These are phyloP conservation scores for Beris morrisii DNA, from an alignment of 2,888 invertebrate genomes.

Conservation along the genomic window DNA sequence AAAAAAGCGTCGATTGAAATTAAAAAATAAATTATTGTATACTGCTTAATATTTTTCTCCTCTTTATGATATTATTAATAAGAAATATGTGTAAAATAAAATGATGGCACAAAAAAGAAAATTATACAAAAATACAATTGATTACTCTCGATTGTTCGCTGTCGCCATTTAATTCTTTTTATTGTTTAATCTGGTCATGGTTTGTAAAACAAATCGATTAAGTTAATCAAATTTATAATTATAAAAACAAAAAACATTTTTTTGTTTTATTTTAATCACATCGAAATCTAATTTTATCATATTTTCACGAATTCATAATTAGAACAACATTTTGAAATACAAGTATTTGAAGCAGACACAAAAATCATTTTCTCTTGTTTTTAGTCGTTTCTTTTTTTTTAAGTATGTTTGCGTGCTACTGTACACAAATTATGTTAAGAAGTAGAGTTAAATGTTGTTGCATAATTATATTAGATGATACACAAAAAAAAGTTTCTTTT, in stretches of 20 bases:
- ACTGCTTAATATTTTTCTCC: too few relatives aligned
- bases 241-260: neutral
- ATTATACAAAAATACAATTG: neutral
- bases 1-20: too few relatives aligned
- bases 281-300: neutral
- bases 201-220: conserved; percentile 9
- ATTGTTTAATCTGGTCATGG: conserved; percentile 11
- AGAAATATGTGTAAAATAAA: conserved; percentile 18
- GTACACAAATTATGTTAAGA: too few relatives aligned
- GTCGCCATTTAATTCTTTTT: conserved; percentile 8
- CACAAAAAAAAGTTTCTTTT: too few relatives aligned
- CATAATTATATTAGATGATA: too few relatives aligned
- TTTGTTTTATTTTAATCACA: neutral
- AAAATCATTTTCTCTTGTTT: too few relatives aligned
- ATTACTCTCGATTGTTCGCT: neutral
- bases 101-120: neutral
- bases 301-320: neutral
- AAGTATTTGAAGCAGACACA: neutral
- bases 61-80: conserved; percentile 5
- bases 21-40: too few relatives aligned
- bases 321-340: neutral
- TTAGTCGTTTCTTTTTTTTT: too few relatives aligned
- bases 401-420: too few relatives aligned
- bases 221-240: too few relatives aligned
- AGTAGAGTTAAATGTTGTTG: too few relatives aligned